phyloP scores from a whole-genome alignment of 2,888 invertebrate genomes.

The Poecilus cupreus region DNA sequence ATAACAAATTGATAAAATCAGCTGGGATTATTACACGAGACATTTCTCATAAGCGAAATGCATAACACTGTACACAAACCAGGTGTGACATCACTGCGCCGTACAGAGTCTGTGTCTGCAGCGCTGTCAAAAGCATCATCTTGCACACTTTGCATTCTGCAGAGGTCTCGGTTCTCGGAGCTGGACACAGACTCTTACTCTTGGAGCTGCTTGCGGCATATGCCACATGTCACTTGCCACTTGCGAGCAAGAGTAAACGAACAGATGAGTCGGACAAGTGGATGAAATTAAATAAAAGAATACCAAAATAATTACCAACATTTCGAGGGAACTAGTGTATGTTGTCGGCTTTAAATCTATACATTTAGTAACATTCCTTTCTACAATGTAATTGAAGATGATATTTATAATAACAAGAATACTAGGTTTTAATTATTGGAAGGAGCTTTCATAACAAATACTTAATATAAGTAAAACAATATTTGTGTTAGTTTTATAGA shows the following conservation, averaged over 20 bases:
- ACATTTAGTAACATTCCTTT: too few relatives aligned
- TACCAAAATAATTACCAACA: too few relatives aligned
- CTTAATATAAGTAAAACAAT: too few relatives aligned
- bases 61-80: constrained; percentile 39
- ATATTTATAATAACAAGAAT: too few relatives aligned
- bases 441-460: too few relatives aligned
- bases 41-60: constrained; percentile 40
- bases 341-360: too few relatives aligned
- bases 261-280: neutral
- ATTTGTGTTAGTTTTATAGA: too few relatives aligned
- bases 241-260: neutral
- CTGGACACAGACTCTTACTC: neutral
- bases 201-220: neutral
- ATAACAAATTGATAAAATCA: constrained; percentile 43
- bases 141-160: constrained; percentile 5
- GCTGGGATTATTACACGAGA: constrained; percentile 40
- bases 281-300: too few relatives aligned
- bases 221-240: neutral
- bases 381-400: too few relatives aligned
- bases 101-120: neutral
- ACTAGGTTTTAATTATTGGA: too few relatives aligned
- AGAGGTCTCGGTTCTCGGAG: neutral
- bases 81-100: constrained; percentile 24
- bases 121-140: constrained; percentile 27
- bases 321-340: too few relatives aligned